These are phyloP conservation scores for Drosophila lacicola DNA, from an alignment of 2,888 invertebrate genomes.

Conservation along the genomic window DNA sequence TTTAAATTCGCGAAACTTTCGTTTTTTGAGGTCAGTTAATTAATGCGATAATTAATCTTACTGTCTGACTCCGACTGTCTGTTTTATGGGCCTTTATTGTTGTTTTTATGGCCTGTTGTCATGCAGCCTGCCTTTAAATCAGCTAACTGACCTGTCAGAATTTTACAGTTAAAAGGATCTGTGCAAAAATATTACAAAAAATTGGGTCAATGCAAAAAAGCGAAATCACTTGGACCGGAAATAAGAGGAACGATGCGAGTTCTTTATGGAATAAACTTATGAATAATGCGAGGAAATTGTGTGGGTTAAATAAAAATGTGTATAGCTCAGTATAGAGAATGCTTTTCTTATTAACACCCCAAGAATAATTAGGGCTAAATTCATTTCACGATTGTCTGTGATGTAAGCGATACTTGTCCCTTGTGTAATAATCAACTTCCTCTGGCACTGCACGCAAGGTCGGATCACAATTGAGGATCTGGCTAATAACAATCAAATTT, in stretches of 20 bases:
- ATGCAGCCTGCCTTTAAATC: slow-evolving; percentile 64
- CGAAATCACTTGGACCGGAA: slow-evolving; percentile 38
- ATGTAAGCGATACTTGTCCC: slow-evolving; percentile 6
- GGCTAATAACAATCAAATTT: slow-evolving; percentile 38
- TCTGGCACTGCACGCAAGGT: slow-evolving; percentile 23
- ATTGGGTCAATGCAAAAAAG: slow-evolving; percentile 60
- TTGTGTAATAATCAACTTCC: slow-evolving; percentile 40
- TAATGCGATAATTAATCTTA: slow-evolving; percentile 82
- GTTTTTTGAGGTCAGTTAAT: slow-evolving; percentile 83
- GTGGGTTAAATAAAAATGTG: background rate
- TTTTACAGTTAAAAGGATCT: slow-evolving; percentile 70
- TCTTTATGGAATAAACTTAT: background rate
- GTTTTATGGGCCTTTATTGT: slow-evolving; percentile 47
- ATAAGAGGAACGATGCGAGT: background rate
- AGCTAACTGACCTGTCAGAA: slow-evolving; percentile 77
- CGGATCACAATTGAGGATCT: slow-evolving; percentile 12
- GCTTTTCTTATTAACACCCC: background rate
- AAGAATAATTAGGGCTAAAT: background rate
- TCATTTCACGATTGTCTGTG: background rate
- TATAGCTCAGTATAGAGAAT: background rate
- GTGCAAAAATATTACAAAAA: slow-evolving; percentile 22
- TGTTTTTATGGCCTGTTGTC: slow-evolving; percentile 48
- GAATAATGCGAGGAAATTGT: background rate
- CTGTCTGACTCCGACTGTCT: slow-evolving; percentile 38
- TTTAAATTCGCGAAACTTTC: slow-evolving; percentile 71